Conservation (phyloP, 1,140 invertebrate genomes). For the Drosophila subpulchrella region DNA sequence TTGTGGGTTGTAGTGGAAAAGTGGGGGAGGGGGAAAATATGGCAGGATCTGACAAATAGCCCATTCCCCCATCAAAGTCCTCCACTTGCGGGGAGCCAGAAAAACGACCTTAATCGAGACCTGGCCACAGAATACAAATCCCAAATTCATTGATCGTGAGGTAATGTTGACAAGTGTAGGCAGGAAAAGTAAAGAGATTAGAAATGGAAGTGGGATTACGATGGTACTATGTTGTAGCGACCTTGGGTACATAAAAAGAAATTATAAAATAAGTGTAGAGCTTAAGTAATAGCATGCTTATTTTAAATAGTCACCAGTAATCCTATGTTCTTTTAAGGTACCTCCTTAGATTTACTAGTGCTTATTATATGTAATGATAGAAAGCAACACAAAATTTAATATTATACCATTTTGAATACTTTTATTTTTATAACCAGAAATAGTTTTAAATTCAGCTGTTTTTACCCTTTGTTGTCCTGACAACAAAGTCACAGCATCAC, state of each 20-base stretch:
- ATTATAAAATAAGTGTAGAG: too few relatives aligned
- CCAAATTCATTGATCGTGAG: conserved; percentile 47
- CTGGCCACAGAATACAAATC: conserved; percentile 50
- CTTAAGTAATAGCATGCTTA: too few relatives aligned
- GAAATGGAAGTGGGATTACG: background rate
- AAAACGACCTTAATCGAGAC: conserved; percentile 34
- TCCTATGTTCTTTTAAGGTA: too few relatives aligned
- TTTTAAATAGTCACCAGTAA: too few relatives aligned
- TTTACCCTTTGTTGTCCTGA: background rate
- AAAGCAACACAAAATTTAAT: too few relatives aligned
- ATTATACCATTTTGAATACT: too few relatives aligned
- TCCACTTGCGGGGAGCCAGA: conserved; percentile 7
- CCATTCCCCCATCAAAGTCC: conserved; percentile 4
- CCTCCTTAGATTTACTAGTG: too few relatives aligned
- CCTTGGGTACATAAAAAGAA: conserved; percentile 3
- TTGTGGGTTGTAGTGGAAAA: background rate
- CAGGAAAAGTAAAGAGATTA: conserved; percentile 9
- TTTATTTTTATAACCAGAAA: too few relatives aligned
- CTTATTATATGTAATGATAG: too few relatives aligned
- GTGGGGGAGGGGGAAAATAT: conserved; percentile 17
- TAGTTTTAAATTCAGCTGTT: background rate
- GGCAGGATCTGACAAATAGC: conserved; percentile 19
- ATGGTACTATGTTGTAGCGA: background rate
- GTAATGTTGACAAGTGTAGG: conserved; percentile 44
- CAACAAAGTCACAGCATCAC: conserved; percentile 23